These are phyloP conservation scores for Sterrhoptilus dennistouni DNA, from an alignment of 2,113 vertebrate species.

Conservation along the genomic window DNA sequence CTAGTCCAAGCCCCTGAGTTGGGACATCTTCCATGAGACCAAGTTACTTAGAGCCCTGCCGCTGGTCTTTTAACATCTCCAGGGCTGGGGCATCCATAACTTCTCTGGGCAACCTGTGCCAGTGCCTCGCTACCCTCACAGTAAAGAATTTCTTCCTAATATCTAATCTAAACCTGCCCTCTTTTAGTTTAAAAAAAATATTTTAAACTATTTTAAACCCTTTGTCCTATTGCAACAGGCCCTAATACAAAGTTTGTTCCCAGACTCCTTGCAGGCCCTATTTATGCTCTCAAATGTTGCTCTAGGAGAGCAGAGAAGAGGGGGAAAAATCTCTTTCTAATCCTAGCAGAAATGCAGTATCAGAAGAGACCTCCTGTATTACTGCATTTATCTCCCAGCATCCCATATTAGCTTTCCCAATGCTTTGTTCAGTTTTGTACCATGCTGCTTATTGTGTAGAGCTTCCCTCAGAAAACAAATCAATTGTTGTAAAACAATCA, in stretches of 20 bases:
- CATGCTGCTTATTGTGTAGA: neutral
- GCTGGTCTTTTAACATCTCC: neutral
- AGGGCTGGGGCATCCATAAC: neutral
- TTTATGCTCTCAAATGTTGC: neutral
- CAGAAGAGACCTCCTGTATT: neutral
- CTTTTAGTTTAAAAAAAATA: neutral
- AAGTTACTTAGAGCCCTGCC: neutral
- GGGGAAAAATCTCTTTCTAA: neutral
- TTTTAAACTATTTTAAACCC: neutral
- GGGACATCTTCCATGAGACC: neutral
- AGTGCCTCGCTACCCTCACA: neutral
- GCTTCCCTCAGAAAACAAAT: neutral
- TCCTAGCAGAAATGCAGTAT: neutral
- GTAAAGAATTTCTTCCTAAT: neutral
- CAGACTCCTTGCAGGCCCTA: too few relatives aligned
- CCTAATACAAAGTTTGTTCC: neutral
- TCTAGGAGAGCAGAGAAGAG: accelerated
- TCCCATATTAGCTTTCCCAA: neutral
- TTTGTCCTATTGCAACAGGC: neutral
- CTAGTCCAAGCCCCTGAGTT: neutral
- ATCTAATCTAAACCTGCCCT: neutral
- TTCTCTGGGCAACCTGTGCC: neutral
- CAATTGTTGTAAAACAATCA: neutral
- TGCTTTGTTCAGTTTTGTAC: neutral
- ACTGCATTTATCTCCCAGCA: neutral